These are phyloP conservation scores for Amblyraja radiata DNA, from an alignment of 2,797 vertebrate species.

Conservation along the genomic window DNA sequence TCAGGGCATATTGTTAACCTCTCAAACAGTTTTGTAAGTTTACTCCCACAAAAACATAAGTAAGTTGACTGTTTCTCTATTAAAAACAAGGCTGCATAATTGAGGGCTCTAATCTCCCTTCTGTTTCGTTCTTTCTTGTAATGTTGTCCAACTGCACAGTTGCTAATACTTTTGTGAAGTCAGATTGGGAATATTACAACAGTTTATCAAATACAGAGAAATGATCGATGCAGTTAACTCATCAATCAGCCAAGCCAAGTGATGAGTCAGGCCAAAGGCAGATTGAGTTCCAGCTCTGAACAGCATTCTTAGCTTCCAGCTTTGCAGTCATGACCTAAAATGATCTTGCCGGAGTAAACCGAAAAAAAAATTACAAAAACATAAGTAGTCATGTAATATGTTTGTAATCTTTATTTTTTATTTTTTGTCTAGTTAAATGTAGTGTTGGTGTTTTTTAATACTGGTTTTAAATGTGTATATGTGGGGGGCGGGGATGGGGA, in stretches of 20 bases:
- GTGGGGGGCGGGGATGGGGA: no score
- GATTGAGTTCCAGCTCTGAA: background rate
- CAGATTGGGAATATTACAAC: background rate
- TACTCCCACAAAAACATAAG: background rate
- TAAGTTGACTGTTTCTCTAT: background rate
- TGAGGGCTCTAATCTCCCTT: background rate
- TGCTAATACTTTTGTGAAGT: background rate
- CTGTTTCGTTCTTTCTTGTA: background rate
- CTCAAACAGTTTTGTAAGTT: background rate
- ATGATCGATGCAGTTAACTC: background rate
- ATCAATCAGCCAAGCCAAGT: background rate
- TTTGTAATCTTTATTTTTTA: background rate
- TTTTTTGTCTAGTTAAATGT: no score
- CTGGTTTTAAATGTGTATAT: no score
- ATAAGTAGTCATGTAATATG: background rate
- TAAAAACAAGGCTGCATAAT: background rate
- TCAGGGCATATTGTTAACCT: background rate
- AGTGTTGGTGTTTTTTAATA: no score
- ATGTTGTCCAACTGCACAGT: background rate
- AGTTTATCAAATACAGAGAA: background rate
- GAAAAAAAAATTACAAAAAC: background rate
- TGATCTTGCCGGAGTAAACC: background rate
- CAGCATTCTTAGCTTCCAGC: background rate
- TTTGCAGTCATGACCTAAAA: background rate
- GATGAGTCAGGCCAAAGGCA: background rate